These are phyloP conservation scores for Rhadinocentrus ornatus DNA, from an alignment of 2,797 vertebrate species.

Conservation along the genomic window DNA sequence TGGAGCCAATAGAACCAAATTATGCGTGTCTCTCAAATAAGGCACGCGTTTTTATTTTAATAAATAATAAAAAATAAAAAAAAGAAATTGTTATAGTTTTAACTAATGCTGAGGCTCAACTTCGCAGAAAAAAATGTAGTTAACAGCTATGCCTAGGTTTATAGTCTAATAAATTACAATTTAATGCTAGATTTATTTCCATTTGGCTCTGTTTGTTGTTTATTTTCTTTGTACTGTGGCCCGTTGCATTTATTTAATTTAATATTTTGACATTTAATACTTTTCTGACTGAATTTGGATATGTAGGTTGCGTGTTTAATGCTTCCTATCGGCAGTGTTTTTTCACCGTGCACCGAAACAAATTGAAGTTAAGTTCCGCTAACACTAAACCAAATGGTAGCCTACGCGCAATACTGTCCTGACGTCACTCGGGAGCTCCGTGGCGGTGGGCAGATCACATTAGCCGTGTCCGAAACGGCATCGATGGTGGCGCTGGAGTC, in stretches of 20 bases:
- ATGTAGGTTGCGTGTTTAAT: background rate
- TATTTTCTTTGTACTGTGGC: background rate
- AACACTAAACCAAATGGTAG: conserved; percentile 25
- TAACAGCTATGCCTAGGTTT: background rate
- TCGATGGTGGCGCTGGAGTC: background rate
- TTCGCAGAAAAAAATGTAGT: too few relatives aligned
- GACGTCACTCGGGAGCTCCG: conserved; percentile 68
- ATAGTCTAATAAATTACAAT: too few relatives aligned
- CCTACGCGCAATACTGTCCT: conserved; percentile 38
- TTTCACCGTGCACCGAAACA: too few relatives aligned
- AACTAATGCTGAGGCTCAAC: too few relatives aligned
- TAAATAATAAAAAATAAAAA: background rate
- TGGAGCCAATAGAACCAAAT: background rate
- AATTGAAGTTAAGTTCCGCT: conserved; percentile 6
- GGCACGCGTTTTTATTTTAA: background rate
- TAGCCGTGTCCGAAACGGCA: conserved; percentile 49
- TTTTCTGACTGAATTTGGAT: background rate
- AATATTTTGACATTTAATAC: background rate
- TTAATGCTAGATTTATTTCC: background rate
- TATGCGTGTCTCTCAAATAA: conserved; percentile 13
- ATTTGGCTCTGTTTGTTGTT: background rate
- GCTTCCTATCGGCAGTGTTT: background rate
- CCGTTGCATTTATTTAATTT: background rate
- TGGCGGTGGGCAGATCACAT: conserved; percentile 29
- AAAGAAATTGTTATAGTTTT: too few relatives aligned